These are phyloP conservation scores for Acrocephalus scirpaceus DNA, from an alignment of 2,797 vertebrate genomes.

Conservation along the genomic window DNA sequence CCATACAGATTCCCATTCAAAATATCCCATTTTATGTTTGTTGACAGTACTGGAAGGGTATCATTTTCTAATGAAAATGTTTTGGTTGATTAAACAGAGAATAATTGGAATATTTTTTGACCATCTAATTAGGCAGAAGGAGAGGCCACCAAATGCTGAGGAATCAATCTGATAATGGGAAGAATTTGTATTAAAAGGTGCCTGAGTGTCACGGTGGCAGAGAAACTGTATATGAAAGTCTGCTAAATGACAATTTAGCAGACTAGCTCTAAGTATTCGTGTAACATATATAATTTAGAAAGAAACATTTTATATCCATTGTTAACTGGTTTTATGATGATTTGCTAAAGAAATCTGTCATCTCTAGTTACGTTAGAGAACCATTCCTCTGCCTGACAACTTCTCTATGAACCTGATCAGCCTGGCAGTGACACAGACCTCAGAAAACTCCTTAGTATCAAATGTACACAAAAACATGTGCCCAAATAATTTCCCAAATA, in stretches of 20 bases:
- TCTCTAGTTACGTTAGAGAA: not conserved
- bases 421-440: not conserved
- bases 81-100: not conserved
- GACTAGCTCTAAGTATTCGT: not conserved
- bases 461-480: accelerated
- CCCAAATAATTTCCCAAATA: not conserved
- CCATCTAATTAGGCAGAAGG: not conserved
- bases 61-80: not conserved
- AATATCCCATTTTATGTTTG: not conserved
- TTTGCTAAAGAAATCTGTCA: not conserved
- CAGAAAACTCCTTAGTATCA: not conserved
- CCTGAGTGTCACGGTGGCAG: not conserved
- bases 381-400: not conserved
- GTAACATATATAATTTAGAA: not conserved
- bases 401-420: not conserved
- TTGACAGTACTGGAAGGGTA: not conserved
- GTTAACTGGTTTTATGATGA: not conserved
- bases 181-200: not conserved
- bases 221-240: not conserved
- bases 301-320: not conserved
- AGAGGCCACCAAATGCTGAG: not conserved
- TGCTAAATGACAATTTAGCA: not conserved
- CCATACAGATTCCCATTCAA: not conserved
- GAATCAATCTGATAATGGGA: not conserved
- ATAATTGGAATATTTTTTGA: not conserved